Evolutionary conservation across 1,140 invertebrate genomes (phyloP), one percentile per base, ranked within the genome.

Genomic region (Dreissena polymorpha): DNA sequence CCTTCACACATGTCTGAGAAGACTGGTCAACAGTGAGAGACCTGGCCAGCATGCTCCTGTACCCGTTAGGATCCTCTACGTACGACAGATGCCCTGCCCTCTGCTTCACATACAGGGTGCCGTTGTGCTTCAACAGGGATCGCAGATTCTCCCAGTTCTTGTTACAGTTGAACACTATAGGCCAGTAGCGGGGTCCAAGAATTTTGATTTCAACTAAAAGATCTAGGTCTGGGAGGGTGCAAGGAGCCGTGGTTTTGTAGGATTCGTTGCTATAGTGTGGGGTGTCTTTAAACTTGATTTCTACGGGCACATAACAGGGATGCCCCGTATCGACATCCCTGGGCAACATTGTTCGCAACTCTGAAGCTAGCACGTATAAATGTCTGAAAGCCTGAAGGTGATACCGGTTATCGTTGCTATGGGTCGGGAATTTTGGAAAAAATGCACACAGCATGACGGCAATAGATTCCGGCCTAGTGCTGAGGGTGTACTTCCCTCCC

Each of bases 341-440:
- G 0, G 98, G 97, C 74, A 99, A 93, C 55, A 99, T 93, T 12
- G 99, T 92, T 23, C 98, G 93, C 0, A 97, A 96, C 91, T 99
- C 97, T 13, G 96, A 96, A 2, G 98, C 98, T 72, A 99, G 91
- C 13, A 99, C 98, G 92, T 99, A 99, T 18, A 99, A 93, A 93
- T 99, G 98, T 50, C 98, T 94, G 85, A 99, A 95, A 0, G 98
- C 98, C 95, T 99, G 98, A 73, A 99, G 93, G 93, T 99, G 97
- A 92, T 98, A 98, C 77, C 97, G 95, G 92, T 99, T 99, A 91
- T 99, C 98, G 91, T 97, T 97, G 89, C 96, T 98, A 92, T 99
- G 97, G 6, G 96, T 97, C 64, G 98, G 98, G 93, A 98, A 99
- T 92, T 98, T 98, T 5, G 98, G 98, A 93, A 98, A 99, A 91